phyloP scores from a whole-genome alignment of 2,113 vertebrate species.

The Gymnocephalus cernua region DNA sequence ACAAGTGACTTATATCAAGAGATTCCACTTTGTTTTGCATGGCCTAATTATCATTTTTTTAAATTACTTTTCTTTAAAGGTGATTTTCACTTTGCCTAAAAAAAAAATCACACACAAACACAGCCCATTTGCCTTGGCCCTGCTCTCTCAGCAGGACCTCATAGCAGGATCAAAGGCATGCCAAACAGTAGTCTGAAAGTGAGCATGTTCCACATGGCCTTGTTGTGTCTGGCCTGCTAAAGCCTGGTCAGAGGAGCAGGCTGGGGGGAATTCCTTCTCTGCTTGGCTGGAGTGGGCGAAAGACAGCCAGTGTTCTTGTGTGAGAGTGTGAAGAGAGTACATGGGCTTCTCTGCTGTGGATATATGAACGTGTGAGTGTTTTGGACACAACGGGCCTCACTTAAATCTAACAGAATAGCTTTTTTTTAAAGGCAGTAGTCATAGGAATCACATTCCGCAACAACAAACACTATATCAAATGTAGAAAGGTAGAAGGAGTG shows the following conservation, averaged over 20 bases:
- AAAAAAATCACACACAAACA: slow-evolving; percentile 10
- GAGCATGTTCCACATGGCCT: slow-evolving; percentile 65
- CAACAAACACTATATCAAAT: slow-evolving; percentile 18
- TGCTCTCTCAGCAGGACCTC: slow-evolving; percentile 54
- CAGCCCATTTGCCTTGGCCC: slow-evolving; percentile 21
- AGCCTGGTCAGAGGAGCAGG: slow-evolving; percentile 58
- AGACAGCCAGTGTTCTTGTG: slow-evolving; percentile 22
- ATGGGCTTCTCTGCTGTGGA: background rate
- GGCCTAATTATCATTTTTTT: background rate
- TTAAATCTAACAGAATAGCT: slow-evolving; percentile 38
- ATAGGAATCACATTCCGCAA: slow-evolving; percentile 33
- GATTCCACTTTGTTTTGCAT: background rate
- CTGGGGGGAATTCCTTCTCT: slow-evolving; percentile 62
- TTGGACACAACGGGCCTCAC: background rate
- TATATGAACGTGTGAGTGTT: slow-evolving; percentile 11
- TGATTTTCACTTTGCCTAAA: background rate
- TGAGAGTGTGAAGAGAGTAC: slow-evolving; percentile 29
- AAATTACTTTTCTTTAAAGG: slow-evolving; percentile 1
- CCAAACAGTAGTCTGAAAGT: slow-evolving; percentile 72
- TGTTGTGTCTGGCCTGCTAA: slow-evolving; percentile 76
- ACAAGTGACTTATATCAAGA: background rate
- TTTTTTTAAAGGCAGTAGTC: slow-evolving; percentile 5
- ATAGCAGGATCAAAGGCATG: slow-evolving; percentile 64
- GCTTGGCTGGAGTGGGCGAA: slow-evolving; percentile 38
- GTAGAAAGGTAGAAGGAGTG: slow-evolving; percentile 13